These are phyloP conservation scores for Nyctibius grandis DNA, from an alignment of 2,797 vertebrate species.

Conservation along the genomic window DNA sequence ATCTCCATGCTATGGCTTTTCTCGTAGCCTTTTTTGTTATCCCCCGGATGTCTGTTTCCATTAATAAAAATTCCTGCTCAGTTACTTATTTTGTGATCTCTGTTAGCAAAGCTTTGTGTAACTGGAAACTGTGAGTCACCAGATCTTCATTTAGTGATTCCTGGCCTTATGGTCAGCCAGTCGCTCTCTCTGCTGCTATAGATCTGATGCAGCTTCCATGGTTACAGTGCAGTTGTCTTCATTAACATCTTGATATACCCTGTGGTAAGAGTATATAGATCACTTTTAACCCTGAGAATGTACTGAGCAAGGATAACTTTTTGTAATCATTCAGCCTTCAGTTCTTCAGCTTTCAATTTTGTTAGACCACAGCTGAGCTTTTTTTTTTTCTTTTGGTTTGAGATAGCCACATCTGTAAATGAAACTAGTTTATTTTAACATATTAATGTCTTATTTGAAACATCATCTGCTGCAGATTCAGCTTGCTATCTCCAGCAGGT, in stretches of 20 bases:
- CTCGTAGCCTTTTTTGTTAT: not conserved
- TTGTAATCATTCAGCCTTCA: not conserved
- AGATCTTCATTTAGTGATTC: not conserved
- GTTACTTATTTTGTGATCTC: not conserved
- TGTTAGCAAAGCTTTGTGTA: not conserved
- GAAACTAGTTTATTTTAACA: not conserved
- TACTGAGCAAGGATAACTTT: not conserved
- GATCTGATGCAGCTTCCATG: not conserved
- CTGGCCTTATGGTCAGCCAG: not conserved
- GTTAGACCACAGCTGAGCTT: not conserved
- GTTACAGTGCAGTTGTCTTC: not conserved
- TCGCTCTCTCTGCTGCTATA: not conserved
- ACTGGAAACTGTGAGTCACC: slow-evolving; percentile 9
- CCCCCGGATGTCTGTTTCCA: not conserved
- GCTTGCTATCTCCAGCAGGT: not conserved
- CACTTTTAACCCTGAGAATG: not conserved
- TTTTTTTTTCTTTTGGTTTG: not conserved
- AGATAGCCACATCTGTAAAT: not conserved
- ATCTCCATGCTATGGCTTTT: not conserved
- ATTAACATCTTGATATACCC: not conserved
- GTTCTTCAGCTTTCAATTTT: not conserved
- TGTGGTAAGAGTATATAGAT: not conserved
- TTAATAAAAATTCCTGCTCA: not conserved
- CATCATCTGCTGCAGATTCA: not conserved
- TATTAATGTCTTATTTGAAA: not conserved